These are phyloP conservation scores for Cistogaster globosa DNA, from an alignment of 2,888 invertebrate species.

Conservation along the genomic window DNA sequence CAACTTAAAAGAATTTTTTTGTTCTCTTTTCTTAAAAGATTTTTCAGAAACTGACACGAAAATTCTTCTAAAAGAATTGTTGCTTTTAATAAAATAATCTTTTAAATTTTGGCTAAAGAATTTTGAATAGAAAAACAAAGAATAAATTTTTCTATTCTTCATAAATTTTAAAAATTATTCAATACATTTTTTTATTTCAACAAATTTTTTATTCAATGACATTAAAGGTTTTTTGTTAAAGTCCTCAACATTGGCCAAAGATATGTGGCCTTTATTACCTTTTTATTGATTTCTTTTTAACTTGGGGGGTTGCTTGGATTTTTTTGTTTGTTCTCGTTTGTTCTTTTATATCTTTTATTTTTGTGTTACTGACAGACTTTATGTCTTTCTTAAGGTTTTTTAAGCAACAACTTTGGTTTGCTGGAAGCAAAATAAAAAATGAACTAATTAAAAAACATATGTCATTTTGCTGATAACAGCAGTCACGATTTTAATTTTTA, in stretches of 20 bases:
- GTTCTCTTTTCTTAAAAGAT: background rate
- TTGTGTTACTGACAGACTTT: background rate
- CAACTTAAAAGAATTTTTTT: background rate
- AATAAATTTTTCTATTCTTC: slow-evolving; percentile 70
- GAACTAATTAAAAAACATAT: background rate
- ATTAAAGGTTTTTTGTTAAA: slow-evolving; percentile 64
- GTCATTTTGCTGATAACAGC: background rate
- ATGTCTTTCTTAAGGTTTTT: slow-evolving; percentile 12
- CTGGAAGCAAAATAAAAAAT: background rate
- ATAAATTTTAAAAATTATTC: slow-evolving; percentile 12
- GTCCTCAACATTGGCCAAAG: slow-evolving; percentile 75
- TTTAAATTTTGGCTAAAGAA: slow-evolving; percentile 61
- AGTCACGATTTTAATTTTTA: no score
- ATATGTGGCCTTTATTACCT: slow-evolving; percentile 73
- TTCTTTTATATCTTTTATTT: background rate
- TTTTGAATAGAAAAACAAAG: slow-evolving; percentile 72
- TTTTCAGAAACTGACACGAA: slow-evolving; percentile 3
- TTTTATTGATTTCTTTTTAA: slow-evolving; percentile 48
- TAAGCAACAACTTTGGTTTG: background rate
- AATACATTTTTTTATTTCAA: slow-evolving; percentile 12
- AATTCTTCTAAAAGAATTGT: background rate
- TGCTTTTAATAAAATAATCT: slow-evolving; percentile 78
- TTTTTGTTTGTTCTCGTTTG: background rate
- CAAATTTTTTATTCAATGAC: slow-evolving; percentile 9
- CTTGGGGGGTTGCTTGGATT: slow-evolving; percentile 27